Conservation (phyloP, 92 coral and sea anemone species). For the Porites rus region DNA sequence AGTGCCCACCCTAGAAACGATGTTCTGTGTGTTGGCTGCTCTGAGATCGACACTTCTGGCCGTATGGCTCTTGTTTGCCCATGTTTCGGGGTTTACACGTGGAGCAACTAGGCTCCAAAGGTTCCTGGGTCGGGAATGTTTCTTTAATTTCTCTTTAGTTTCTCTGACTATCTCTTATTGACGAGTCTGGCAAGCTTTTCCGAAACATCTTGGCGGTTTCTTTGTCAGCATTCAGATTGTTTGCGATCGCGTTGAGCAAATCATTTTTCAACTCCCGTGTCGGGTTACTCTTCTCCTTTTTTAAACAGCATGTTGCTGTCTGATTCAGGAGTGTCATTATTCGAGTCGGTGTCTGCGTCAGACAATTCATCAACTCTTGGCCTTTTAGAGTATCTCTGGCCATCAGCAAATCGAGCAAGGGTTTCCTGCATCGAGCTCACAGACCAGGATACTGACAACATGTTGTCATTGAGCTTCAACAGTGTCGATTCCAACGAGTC, state of each 20-base stretch:
- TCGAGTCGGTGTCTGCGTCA: neutral
- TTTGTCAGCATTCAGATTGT: slow-evolving; percentile 44
- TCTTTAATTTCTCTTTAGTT: slow-evolving; percentile 33
- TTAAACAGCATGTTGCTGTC: neutral
- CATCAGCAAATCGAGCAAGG: too few species aligned
- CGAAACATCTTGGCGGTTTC: slow-evolving; percentile 48
- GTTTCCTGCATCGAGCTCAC: too few species aligned
- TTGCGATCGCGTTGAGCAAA: slow-evolving; percentile 39
- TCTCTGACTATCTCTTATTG: slow-evolving; percentile 29
- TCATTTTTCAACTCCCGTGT: slow-evolving; percentile 29
- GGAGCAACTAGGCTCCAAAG: slow-evolving; percentile 13
- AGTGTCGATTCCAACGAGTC: too few species aligned
- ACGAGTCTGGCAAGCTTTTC: slow-evolving; percentile 41
- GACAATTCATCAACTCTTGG: neutral
- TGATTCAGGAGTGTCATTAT: too few species aligned
- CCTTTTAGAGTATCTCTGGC: too few species aligned
- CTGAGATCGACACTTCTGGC: slow-evolving; percentile 42
- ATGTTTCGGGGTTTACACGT: slow-evolving; percentile 40
- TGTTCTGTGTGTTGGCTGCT: slow-evolving; percentile 39
- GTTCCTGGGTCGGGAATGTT: slow-evolving; percentile 45
- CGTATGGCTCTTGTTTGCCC: slow-evolving; percentile 19
- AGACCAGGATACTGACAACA: too few species aligned
- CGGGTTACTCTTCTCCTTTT: neutral
- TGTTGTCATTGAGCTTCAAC: too few species aligned
- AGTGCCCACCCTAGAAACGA: slow-evolving; percentile 48